These are phyloP conservation scores for Mungos mungo DNA, from an alignment of 2,113 vertebrate species.

Conservation along the genomic window DNA sequence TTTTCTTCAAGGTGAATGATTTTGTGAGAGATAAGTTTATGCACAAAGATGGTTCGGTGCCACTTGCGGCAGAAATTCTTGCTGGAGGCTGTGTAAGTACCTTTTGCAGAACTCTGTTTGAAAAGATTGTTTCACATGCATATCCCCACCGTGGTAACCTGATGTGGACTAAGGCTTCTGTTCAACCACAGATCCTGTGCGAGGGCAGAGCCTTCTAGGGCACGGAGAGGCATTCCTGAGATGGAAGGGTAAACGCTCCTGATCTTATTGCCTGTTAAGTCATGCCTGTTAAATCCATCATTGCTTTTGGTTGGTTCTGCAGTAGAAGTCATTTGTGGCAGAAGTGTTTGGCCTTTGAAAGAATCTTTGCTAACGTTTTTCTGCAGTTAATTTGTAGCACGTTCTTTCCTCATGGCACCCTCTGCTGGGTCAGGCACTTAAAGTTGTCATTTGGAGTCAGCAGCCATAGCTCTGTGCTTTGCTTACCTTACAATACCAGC, in stretches of 20 bases:
- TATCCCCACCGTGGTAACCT: not conserved
- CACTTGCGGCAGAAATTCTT: conserved; percentile 89
- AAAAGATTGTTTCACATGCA: not conserved
- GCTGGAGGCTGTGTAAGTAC: conserved; percentile 93
- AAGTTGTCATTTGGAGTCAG: not conserved
- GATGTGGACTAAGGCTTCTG: conserved; percentile 75
- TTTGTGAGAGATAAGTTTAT: conserved; percentile 92
- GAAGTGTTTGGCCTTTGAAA: conserved; percentile 55
- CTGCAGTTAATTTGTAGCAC: not conserved
- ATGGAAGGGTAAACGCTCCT: conserved; percentile 79
- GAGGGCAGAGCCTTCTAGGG: conserved; percentile 70
- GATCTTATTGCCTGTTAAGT: conserved; percentile 73
- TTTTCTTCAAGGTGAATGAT: conserved; percentile 91
- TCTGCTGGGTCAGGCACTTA: conserved; percentile 2
- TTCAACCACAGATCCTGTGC: conserved; percentile 77
- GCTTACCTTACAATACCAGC: not conserved
- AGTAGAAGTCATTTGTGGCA: not conserved
- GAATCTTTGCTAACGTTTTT: not conserved
- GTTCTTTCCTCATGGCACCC: not conserved
- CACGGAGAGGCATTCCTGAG: conserved; percentile 58
- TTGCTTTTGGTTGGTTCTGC: not conserved
- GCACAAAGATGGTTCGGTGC: conserved; percentile 87
- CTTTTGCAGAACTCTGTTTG: not conserved
- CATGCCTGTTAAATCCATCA: conserved; percentile 47
- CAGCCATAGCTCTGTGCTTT: conserved; percentile 24